Conservation (phyloP, 2,888 invertebrate species). For the Polymixis lichenea region DNA sequence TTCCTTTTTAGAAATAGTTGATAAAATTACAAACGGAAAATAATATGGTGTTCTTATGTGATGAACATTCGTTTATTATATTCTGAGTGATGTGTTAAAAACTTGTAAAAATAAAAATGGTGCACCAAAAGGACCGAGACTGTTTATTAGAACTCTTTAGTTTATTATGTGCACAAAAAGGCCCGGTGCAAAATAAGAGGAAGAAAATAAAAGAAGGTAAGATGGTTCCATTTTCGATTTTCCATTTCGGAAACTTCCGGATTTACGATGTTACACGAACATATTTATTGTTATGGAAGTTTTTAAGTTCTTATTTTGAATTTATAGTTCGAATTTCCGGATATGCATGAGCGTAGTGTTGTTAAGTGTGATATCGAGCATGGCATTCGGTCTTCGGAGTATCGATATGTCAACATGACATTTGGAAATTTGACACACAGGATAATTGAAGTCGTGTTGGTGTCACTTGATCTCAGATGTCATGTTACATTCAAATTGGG, state of each 20-base stretch:
- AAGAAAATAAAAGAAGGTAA: conserved; percentile 75
- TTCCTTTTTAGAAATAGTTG: conserved; percentile 25
- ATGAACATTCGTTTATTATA: not conserved
- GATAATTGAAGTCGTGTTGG: conserved; percentile 65
- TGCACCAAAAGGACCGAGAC: conserved; percentile 79
- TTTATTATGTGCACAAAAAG: conserved; percentile 80
- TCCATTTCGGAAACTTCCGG: conserved; percentile 46
- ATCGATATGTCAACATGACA: conserved; percentile 38
- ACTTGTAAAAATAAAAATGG: conserved; percentile 73
- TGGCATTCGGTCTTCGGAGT: not conserved
- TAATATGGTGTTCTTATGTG: not conserved
- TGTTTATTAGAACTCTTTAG: conserved; percentile 82
- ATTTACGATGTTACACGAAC: conserved; percentile 50
- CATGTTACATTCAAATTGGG: conserved; percentile 64
- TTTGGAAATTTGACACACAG: conserved; percentile 48
- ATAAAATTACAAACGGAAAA: not conserved
- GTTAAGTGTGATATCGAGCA: conserved; percentile 34
- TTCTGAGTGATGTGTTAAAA: conserved; percentile 3
- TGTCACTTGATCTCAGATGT: conserved; percentile 59
- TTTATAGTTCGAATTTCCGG: conserved; percentile 42
- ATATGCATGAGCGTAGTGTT: conserved; percentile 41
- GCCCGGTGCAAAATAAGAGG: conserved; percentile 68
- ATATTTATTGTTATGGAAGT: conserved; percentile 52
- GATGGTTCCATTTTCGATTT: conserved; percentile 59
- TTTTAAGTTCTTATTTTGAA: conserved; percentile 58